Evolutionary conservation across 2,888 invertebrate genomes (phyloP), one percentile per base, ranked within the genome.

Genomic region (Lithophane semibrunnea): DNA sequence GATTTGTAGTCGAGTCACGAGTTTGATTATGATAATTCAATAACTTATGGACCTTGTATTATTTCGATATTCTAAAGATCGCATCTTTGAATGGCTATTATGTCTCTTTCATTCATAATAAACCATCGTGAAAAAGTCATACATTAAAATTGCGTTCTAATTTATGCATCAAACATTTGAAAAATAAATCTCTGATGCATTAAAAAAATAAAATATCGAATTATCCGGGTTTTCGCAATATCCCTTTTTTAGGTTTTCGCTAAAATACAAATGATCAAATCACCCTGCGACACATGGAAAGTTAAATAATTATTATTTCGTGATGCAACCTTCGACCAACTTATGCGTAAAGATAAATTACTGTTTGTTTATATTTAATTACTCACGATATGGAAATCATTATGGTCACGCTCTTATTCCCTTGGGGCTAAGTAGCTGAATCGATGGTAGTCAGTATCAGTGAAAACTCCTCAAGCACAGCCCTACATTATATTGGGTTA

Each of bases 341-440:
- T 71, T 79, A 69, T 75, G 78, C 78, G 85, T 87, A 87, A 79
- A 82, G 85, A 86, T 81, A 84, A 80, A 86, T 81, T 80, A 77
- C 71, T 63, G 69, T 84, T 76, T 75, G 42, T 80, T 77, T 78
- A 70, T 75, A 71, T 79, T 79, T 86, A 84, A 87, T 81, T 87
- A 79, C 64, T 75, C 82, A 74, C 58, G 69, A 63, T 81, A 81
- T 73, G 85, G 52, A 74, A 73, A 77, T 73, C 63, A 73, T 69
- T 42, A 78, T 75, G 63, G 81, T 84, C 58, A 85, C 76, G 85
- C 65, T 80, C 82, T 61, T 73, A 67, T 85, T 83, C 61, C 44
- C 67, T 71, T 56, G n/a, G 49, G 75, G 66, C 75, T 73, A 69
- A 63, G 37, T 61, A 68, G 12, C 10, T 18, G 29, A 80, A 80